Conservation (phyloP, 1,140 invertebrate genomes). For the Euschistus heros region DNA sequence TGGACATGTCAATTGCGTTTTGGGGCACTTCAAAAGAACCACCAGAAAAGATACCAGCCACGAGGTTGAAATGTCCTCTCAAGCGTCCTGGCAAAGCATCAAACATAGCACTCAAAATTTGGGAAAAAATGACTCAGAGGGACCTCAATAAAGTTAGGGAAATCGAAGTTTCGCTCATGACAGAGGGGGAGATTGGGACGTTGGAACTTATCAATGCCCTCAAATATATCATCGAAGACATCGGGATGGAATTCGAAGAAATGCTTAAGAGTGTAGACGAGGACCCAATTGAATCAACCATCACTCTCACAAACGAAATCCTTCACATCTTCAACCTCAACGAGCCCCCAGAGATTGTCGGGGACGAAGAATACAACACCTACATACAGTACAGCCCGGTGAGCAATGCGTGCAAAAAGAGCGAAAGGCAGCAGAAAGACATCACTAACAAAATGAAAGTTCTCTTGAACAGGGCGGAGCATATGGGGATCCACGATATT, state of each 20-base stretch:
- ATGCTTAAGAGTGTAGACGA: not conserved
- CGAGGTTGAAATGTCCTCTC: not conserved
- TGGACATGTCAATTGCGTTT: not conserved
- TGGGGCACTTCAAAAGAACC: not conserved
- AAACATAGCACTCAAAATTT: not conserved
- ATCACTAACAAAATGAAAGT: not conserved
- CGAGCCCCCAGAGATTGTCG: not conserved
- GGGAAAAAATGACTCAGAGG: not conserved
- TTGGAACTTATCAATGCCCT: not conserved
- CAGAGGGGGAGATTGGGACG: not conserved
- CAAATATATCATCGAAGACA: not conserved
- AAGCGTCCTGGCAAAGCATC: not conserved
- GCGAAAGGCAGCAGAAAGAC: not conserved
- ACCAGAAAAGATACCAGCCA: not conserved
- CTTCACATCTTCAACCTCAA: not conserved
- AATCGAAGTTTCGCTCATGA: not conserved
- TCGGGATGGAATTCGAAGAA: not conserved
- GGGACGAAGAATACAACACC: not conserved
- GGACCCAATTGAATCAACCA: not conserved
- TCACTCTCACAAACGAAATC: not conserved
- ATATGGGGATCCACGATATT: not conserved
- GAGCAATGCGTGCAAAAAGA: not conserved
- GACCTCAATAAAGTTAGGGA: not conserved
- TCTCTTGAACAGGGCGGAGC: not conserved
- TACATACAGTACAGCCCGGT: not conserved